phyloP scores from a whole-genome alignment of 1,140 invertebrate genomes.

The Cydia splendana region DNA sequence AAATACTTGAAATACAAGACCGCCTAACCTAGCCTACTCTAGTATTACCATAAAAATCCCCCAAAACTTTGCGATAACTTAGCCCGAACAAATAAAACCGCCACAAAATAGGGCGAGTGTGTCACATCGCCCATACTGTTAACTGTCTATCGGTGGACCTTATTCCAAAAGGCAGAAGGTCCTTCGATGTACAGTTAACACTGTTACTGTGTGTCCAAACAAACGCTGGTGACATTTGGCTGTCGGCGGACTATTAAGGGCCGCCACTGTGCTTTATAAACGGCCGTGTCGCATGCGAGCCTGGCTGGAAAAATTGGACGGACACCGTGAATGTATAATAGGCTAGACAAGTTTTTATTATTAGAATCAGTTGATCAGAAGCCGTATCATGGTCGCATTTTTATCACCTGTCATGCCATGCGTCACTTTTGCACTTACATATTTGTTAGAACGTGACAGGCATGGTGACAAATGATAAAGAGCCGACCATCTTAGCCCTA shows the following conservation, averaged over 20 bases:
- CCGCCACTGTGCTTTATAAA: conserved; percentile 65
- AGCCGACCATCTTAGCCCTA: too few relatives aligned
- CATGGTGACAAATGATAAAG: too few relatives aligned
- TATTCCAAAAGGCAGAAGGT: too few relatives aligned
- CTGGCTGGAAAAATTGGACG: conserved; percentile 56
- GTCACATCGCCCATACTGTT: neutral
- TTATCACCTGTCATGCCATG: too few relatives aligned
- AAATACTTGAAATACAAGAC: neutral
- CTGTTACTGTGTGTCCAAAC: conserved; percentile 51
- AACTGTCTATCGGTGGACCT: too few relatives aligned
- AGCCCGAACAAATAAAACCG: conserved; percentile 47
- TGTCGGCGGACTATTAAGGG: conserved; percentile 74
- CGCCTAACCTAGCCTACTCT: neutral
- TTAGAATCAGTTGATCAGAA: too few relatives aligned
- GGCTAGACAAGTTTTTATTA: conserved; percentile 14
- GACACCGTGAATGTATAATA: conserved; percentile 61
- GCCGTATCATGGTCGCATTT: too few relatives aligned
- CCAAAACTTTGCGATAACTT: conserved; percentile 25
- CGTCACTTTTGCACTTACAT: too few relatives aligned
- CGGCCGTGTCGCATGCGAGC: conserved; percentile 61
- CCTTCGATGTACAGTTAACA: too few relatives aligned
- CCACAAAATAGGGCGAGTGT: conserved; percentile 56
- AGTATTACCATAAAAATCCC: neutral
- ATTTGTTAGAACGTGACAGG: too few relatives aligned
- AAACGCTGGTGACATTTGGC: conserved; percentile 71